phyloP scores from a whole-genome alignment of 2,888 invertebrate genomes.

The Parnassius glacialis region DNA sequence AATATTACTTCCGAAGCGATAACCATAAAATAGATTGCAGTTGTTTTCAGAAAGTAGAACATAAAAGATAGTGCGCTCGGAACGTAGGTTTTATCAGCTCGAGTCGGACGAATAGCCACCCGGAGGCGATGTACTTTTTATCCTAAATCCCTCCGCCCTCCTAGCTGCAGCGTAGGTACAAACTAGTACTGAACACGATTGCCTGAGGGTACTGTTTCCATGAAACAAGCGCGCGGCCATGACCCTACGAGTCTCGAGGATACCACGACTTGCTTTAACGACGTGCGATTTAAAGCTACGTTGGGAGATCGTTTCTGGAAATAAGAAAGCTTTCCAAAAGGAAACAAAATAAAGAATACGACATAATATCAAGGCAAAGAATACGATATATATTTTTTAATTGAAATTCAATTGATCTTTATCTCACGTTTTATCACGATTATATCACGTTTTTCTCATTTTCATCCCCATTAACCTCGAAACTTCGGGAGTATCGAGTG shows the following conservation, averaged over 20 bases:
- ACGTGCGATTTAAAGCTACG: slow-evolving; percentile 20
- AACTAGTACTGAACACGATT: slow-evolving; percentile 12
- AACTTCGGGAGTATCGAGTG: no score
- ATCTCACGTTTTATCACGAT: no score
- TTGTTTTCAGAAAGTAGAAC: slow-evolving; percentile 22
- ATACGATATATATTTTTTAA: no score
- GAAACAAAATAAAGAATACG: background rate
- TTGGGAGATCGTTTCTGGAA: slow-evolving; percentile 11
- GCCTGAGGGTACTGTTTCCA: slow-evolving; percentile 18
- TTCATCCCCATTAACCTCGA: no score
- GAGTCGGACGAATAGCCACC: slow-evolving; percentile 53
- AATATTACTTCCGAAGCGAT: slow-evolving; percentile 18
- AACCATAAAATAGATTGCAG: slow-evolving; percentile 23
- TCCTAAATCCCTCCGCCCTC: slow-evolving; percentile 27
- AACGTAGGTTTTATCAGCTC: slow-evolving; percentile 51
- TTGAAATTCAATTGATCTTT: no score
- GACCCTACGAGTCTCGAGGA: slow-evolving; percentile 17
- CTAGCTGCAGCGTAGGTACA: slow-evolving; percentile 13
- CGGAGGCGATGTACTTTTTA: slow-evolving; percentile 42
- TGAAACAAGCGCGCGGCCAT: slow-evolving; percentile 22
- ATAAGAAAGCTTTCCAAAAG: slow-evolving; percentile 31
- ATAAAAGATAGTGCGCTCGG: slow-evolving; percentile 18
- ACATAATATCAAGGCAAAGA: no score
- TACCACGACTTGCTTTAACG: slow-evolving; percentile 24
- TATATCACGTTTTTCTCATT: no score